Conservation (phyloP, 2,888 invertebrate species). For the Hemithea aestivaria region DNA sequence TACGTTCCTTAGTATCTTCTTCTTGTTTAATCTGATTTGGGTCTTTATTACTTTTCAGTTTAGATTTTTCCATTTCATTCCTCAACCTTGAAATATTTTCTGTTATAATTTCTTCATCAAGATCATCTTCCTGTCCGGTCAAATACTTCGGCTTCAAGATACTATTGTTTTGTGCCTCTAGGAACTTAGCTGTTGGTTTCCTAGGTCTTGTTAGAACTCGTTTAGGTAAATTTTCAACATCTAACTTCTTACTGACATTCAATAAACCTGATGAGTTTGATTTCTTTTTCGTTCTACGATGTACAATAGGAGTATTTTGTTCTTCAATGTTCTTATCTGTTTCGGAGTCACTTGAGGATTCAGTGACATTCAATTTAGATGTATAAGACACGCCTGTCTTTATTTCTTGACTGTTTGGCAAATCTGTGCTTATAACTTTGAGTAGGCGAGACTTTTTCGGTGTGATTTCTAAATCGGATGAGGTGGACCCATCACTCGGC, state of each 20-base stretch:
- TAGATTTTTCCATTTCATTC: slow-evolving; percentile 38
- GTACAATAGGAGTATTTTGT: slow-evolving; percentile 44
- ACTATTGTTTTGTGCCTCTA: slow-evolving; percentile 32
- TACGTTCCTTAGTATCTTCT: neutral
- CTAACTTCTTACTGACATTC: slow-evolving; percentile 52
- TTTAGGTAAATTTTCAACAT: slow-evolving; percentile 47
- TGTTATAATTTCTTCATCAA: slow-evolving; percentile 51
- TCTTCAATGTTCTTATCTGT: slow-evolving; percentile 47
- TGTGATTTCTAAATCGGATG: slow-evolving; percentile 51
- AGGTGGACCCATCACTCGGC: slow-evolving; percentile 37
- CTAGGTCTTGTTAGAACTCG: slow-evolving; percentile 56
- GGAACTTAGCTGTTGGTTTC: slow-evolving; percentile 54
- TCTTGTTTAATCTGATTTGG: slow-evolving; percentile 5
- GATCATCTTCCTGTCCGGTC: slow-evolving; percentile 47
- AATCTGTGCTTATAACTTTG: slow-evolving; percentile 49
- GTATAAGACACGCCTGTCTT: slow-evolving; percentile 42
- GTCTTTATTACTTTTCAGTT: slow-evolving; percentile 29
- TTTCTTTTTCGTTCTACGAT: slow-evolving; percentile 42
- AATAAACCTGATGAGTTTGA: slow-evolving; percentile 38
- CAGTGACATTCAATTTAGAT: slow-evolving; percentile 31
- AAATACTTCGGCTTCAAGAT: slow-evolving; percentile 48
- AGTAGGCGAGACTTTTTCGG: slow-evolving; percentile 50
- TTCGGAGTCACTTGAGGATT: slow-evolving; percentile 60
- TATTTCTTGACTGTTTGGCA: slow-evolving; percentile 67
- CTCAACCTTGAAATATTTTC: slow-evolving; percentile 56